phyloP scores from a whole-genome alignment of 2,113 vertebrate genomes.

The Pitta sordida region DNA sequence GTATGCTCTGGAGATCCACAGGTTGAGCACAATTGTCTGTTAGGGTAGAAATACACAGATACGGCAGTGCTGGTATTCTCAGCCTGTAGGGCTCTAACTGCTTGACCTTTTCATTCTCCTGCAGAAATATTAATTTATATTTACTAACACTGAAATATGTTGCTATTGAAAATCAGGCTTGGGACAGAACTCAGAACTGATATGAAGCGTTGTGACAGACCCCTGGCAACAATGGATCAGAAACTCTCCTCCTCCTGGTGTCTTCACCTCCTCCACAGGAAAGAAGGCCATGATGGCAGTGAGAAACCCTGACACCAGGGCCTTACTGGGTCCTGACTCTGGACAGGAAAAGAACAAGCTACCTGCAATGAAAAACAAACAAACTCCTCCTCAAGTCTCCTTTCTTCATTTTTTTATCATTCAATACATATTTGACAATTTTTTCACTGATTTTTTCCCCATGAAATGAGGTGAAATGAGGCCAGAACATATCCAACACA shows the following conservation, averaged over 20 bases:
- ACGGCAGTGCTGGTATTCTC: background rate
- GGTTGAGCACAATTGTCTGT: background rate
- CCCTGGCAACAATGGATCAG: fast-evolving
- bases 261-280: background rate
- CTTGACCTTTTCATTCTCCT: background rate
- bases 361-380: background rate
- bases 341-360: background rate
- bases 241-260: background rate
- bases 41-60: background rate
- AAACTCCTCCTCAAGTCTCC: background rate
- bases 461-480: background rate
- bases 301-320: background rate
- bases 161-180: background rate
- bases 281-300: background rate
- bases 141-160: background rate
- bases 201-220: fast-evolving
- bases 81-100: background rate
- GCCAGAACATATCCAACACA: background rate
- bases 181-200: background rate
- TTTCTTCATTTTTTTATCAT: background rate
- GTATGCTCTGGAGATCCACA: constrained; percentile 17
- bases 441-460: background rate
- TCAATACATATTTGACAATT: background rate
- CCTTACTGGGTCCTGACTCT: background rate
- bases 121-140: background rate